Percentiles rank a stretch among this genome's conserved stretches.
Evolutionary conservation across 2,888 invertebrate species (phyloP).

Genomic region (Diaprepes abbreviatus): DNA sequence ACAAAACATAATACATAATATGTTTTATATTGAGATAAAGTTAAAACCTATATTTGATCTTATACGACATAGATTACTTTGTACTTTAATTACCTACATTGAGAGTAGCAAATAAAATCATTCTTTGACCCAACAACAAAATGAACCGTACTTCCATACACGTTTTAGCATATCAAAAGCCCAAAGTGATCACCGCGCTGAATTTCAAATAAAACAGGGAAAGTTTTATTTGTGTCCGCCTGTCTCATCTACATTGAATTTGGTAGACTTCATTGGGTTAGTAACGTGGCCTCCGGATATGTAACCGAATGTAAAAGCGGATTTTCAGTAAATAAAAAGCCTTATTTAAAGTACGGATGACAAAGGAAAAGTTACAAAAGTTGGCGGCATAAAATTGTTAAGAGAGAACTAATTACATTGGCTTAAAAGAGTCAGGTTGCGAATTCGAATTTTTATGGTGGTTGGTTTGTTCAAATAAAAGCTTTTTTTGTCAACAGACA

Average conservation of each 20-base stretch:
- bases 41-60: no score
- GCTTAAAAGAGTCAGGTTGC: slow-evolving; percentile 26
- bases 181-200: slow-evolving; percentile 61
- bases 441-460: slow-evolving; percentile 3
- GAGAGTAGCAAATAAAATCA: slow-evolving; percentile 5
- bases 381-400: slow-evolving; percentile 29
- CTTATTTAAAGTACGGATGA: slow-evolving; percentile 36
- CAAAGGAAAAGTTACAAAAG: slow-evolving; percentile 44
- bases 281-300: slow-evolving; percentile 51
- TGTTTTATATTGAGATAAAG: no score
- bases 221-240: slow-evolving; percentile 65
- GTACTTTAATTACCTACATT: not conserved
- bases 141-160: slow-evolving; percentile 31
- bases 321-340: slow-evolving; percentile 47
- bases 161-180: slow-evolving; percentile 57
- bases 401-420: slow-evolving; percentile 41
- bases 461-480: not conserved
- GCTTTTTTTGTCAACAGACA: not conserved
- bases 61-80: not conserved
- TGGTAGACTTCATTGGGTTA: slow-evolving; percentile 65
- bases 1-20: no score
- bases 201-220: slow-evolving; percentile 63
- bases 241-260: slow-evolving; percentile 66
- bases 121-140: slow-evolving; percentile 17
- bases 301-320: slow-evolving; percentile 50